Conservation (phyloP, 2,888 invertebrate genomes). For the Trisateles emortualis region DNA sequence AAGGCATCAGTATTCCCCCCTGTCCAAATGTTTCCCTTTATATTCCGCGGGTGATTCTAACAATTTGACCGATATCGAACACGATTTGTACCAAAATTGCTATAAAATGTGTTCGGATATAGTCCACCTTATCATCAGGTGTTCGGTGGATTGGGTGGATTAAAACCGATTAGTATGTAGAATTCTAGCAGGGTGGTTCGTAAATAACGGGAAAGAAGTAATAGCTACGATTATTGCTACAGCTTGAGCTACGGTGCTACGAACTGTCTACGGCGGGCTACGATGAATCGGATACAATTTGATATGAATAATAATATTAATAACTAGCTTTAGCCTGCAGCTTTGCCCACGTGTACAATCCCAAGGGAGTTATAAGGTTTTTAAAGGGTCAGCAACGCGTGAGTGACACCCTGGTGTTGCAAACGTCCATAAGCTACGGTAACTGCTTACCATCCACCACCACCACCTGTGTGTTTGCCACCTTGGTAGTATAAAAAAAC, state of each 20-base stretch:
- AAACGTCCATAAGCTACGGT: no score
- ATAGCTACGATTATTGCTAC: constrained; percentile 1
- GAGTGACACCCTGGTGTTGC: no score
- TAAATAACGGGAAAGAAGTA: not conserved
- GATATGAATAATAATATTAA: no score
- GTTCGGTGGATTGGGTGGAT: constrained; percentile 4
- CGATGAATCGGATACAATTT: not conserved
- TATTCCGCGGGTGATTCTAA: constrained; percentile 49
- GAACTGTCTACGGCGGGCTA: not conserved
- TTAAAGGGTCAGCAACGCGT: no score
- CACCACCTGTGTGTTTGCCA: no score
- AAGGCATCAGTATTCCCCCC: constrained; percentile 49
- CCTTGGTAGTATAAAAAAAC: no score
- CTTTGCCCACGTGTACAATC: no score
- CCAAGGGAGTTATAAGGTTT: no score
- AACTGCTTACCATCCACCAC: no score
- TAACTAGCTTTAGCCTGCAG: no score
- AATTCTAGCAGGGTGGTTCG: no score
- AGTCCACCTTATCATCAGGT: constrained; percentile 23
- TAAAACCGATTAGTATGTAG: not conserved
- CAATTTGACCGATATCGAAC: constrained; percentile 46
- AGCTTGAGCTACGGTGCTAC: not conserved
- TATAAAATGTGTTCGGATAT: constrained; percentile 33
- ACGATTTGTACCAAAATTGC: constrained; percentile 43
- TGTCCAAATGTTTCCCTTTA: constrained; percentile 51